Evolutionary conservation across 2,888 invertebrate genomes (phyloP), one percentile per base, ranked within the genome.

Genomic region (Drosophila prolongata): DNA sequence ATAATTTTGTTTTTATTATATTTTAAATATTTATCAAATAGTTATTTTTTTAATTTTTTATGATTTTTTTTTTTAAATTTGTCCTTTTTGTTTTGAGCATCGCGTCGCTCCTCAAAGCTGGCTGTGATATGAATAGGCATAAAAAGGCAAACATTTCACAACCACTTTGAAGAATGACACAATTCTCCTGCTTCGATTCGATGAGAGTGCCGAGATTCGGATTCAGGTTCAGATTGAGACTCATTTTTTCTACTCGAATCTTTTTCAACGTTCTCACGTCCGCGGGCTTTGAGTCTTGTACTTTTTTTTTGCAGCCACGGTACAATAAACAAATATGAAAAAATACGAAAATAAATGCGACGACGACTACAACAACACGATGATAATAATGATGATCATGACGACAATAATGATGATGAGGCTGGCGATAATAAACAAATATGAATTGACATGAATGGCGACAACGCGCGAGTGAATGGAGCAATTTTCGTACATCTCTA

Each of bases 31-130:
- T 30, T n/a, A 13, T 46, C 46, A 30, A n/a, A 24, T 47, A 2
- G n/a, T n/a, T 9, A 1, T 46, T 34, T 44, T 34, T 44, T 24
- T 8, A 13, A 6, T 44, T 44, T 44, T 44, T 3, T 3, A 24
- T 44, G 8, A 24, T 44, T 16, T 16, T 16, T 16, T 16, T 34
- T 47, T 43, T 43, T 42, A 5, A 42, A 43, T 16, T 24, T 43
- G 43, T 43, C 37, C 38, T 47, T 56, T 54, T 73, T 58, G 79
- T 61, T 52, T 46, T 81, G 85, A 89, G 87, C 86, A 91, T 85
- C 89, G 92, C 89, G 90, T 89, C 96, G 97, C 97, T 97, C 97
- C 97, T 97, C 97, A 97, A 98, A 97, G 97, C 98, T 97, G 97
- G 97, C 97, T 98, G 97, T 97, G 97, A 97, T 97, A 97, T 97